phyloP scores from a whole-genome alignment of 2,888 invertebrate species.

The Hypomecis atomaria region DNA sequence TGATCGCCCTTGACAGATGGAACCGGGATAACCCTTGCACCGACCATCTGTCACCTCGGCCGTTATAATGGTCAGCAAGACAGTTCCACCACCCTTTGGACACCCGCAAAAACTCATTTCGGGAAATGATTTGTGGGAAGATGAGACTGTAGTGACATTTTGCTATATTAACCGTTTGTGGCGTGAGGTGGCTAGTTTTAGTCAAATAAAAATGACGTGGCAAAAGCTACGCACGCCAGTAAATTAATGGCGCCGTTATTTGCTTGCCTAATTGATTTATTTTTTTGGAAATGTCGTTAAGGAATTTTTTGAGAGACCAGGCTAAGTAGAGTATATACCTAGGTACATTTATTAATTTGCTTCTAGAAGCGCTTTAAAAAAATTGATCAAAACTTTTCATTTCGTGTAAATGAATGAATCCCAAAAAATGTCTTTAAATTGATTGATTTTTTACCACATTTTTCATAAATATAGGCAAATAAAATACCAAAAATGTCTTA shows the following conservation, averaged over 20 bases:
- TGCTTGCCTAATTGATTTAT: not conserved
- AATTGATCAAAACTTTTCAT: no score
- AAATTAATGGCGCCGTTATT: not conserved
- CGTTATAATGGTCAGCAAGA: conserved; percentile 61
- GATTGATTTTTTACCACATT: no score
- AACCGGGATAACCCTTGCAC: conserved; percentile 71
- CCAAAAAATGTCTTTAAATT: no score
- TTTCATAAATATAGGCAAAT: no score
- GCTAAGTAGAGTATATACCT: no score
- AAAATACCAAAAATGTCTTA: no score
- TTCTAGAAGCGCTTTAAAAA: no score
- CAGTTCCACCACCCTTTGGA: conserved; percentile 45
- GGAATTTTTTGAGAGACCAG: no score
- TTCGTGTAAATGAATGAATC: no score
- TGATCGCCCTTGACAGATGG: conserved; percentile 79
- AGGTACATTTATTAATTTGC: no score
- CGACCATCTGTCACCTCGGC: conserved; percentile 70
- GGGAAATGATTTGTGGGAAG: conserved; percentile 44
- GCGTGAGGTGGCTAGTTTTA: conserved; percentile 1
- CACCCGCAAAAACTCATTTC: conserved; percentile 47
- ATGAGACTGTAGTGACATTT: conserved; percentile 12
- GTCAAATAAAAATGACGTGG: conserved; percentile 8
- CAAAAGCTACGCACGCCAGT: not conserved
- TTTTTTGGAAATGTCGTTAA: no score
- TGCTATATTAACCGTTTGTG: conserved; percentile 14